These are phyloP conservation scores for Rattus norvegicus DNA, from an alignment of 2,113 vertebrate genomes.

Conservation along the genomic window DNA sequence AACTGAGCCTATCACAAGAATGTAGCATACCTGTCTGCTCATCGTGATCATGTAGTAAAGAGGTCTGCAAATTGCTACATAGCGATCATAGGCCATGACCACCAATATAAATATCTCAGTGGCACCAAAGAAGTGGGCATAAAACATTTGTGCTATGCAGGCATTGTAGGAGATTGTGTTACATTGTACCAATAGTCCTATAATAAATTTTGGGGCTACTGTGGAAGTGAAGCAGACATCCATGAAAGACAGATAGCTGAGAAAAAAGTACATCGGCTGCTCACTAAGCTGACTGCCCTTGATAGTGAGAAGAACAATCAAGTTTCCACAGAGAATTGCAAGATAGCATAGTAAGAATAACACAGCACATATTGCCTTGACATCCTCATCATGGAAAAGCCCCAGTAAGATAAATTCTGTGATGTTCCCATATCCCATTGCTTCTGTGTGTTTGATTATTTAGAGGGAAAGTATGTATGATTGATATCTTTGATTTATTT, in stretches of 20 bases:
- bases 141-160: slow-evolving; percentile 68
- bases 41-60: slow-evolving; percentile 72
- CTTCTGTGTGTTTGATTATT: background rate
- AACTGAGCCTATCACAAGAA: slow-evolving; percentile 39
- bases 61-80: slow-evolving; percentile 75
- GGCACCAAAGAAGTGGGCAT: slow-evolving; percentile 59
- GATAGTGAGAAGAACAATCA: slow-evolving; percentile 69
- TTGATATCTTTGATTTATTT: background rate
- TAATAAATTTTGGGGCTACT: slow-evolving; percentile 55
- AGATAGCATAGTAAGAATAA: slow-evolving; percentile 65
- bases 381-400: background rate
- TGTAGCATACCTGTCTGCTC: slow-evolving; percentile 27
- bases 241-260: slow-evolving; percentile 68
- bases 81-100: slow-evolving; percentile 75
- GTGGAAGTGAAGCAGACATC: slow-evolving; percentile 76
- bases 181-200: background rate
- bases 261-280: slow-evolving; percentile 75
- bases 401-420: slow-evolving; percentile 70
- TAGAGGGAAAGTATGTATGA: background rate
- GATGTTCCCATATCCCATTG: slow-evolving; percentile 30
- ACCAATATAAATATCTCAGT: slow-evolving; percentile 71
- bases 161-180: slow-evolving; percentile 52
- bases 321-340: slow-evolving; percentile 62
- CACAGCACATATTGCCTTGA: background rate
- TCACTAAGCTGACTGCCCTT: slow-evolving; percentile 50